Evolutionary conservation across 1,140 invertebrate genomes (phyloP).

Genomic region (Caenorhabditis tropicalis): DNA sequence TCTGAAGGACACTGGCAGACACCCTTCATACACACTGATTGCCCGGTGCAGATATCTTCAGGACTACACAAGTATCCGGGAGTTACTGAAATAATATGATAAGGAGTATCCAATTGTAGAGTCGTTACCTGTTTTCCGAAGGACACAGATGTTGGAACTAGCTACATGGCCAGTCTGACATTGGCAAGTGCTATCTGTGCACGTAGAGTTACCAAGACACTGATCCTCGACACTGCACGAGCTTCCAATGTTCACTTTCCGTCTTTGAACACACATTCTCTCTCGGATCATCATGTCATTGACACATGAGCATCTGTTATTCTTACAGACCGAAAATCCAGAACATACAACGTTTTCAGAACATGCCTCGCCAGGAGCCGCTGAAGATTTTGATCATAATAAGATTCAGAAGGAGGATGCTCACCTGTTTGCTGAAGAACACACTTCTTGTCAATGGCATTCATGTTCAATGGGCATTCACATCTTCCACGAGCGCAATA

Average conservation of each 20-base stretch:
- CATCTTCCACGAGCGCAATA: conserved; percentile 52
- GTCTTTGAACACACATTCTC: conserved; percentile 23
- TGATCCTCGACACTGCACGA: conserved; percentile 25
- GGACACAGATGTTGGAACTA: conserved; percentile 15
- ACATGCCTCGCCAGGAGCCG: not conserved
- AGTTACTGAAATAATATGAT: not conserved
- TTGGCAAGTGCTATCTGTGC: conserved; percentile 38
- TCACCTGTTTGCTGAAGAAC: conserved; percentile 34
- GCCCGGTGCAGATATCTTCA: conserved; percentile 50
- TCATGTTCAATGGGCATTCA: conserved; percentile 44
- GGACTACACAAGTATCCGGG: conserved; percentile 32
- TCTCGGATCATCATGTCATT: conserved; percentile 27
- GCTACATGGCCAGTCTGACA: conserved; percentile 33
- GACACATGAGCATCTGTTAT: not conserved
- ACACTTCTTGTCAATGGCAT: conserved; percentile 46
- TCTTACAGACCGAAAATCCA: not conserved
- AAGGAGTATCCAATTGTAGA: not conserved
- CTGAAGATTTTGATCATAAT: not conserved
- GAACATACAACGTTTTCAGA: not conserved
- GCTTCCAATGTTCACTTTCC: conserved; percentile 37
- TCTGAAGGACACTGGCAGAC: conserved; percentile 44
- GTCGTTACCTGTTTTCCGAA: conserved; percentile 36
- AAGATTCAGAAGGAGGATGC: not conserved
- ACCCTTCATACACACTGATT: conserved; percentile 46
- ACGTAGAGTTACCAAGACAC: conserved; percentile 49